Evolutionary conservation across 2,888 invertebrate species (phyloP), one percentile per base, ranked within the genome.

Genomic region (Celastrina argiolus): DNA sequence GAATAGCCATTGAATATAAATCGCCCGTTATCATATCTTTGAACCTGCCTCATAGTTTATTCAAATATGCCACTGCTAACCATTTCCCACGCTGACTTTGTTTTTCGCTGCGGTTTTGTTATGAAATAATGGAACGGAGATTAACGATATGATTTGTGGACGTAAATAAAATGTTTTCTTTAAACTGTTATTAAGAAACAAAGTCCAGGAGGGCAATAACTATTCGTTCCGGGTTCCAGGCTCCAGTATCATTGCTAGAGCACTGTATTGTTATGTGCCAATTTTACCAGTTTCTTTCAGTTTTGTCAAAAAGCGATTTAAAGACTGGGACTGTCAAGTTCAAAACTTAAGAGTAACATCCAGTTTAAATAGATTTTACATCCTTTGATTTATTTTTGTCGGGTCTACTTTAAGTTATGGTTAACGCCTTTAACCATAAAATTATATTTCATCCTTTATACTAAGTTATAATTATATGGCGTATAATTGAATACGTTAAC

Each of bases 1-100:
- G 67, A 69, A 66, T 68, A 70, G 63, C 69, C 67, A 71, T 69
- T 70, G 65, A 70, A 68, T 70, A 70, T 71, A 69, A 68, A 70
- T 71, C 67, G 69, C 67, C 70, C 66, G 68, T 72, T 72, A 74
- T 73, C 69, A 72, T 70, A 68, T 68, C 69, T 67, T 66, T 64
- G 67, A 66, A 70, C 61, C 66, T 65, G 66, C 68, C 70, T 69
- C 66, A 68, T 69, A 69, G 69, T 69, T 69, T 71, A 74, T 70
- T 69, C 66, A 70, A 56, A 65, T 65, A 69, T 34, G 59, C 56
- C 67, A 51, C 51, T 61, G 63, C 63, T 67, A 56, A 42, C 42
- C 66, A 63, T 70, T 74, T 74, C 73, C 69, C 74, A 73, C 72
- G 70, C 58, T 67, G 63, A 45, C 31, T 64, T 66, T 45, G 56